A percentile compares a stretch with the other conserved stretches of the same genome.
Conservation (phyloP, 2,113 vertebrate genomes). For the Heterotis niloticus region DNA sequence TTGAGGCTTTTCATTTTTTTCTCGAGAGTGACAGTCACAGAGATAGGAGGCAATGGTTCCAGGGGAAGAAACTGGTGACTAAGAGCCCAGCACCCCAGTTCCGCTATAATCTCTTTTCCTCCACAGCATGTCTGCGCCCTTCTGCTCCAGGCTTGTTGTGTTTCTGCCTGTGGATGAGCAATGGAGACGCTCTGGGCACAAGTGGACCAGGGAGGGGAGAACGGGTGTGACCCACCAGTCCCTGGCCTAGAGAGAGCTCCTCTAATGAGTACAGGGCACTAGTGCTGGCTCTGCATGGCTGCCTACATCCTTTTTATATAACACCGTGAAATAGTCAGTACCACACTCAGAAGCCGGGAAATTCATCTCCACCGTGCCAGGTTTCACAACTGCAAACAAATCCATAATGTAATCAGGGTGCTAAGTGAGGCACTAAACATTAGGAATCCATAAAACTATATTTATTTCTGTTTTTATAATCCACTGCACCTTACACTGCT, state of each 20-base stretch:
- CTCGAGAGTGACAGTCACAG: neutral
- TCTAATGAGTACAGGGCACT: too few relatives aligned
- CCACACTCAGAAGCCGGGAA: neutral
- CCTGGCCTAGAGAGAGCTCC: too few relatives aligned
- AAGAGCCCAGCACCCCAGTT: neutral
- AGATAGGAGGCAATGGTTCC: neutral
- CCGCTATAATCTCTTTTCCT: neutral
- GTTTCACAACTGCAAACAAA: slow-evolving; percentile 3
- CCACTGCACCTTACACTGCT: neutral
- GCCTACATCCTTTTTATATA: too few relatives aligned
- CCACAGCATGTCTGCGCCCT: neutral
- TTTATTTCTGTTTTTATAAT: neutral
- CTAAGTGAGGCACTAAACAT: neutral
- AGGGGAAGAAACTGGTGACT: too few relatives aligned
- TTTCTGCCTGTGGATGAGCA: too few relatives aligned
- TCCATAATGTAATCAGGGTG: slow-evolving; percentile 1
- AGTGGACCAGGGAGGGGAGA: too few relatives aligned
- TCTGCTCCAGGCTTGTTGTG: too few relatives aligned
- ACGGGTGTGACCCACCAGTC: too few relatives aligned
- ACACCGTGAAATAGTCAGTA: neutral
- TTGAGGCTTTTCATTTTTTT: neutral
- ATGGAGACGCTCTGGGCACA: too few relatives aligned
- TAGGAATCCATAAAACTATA: neutral
- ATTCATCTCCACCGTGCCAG: neutral
- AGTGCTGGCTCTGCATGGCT: too few relatives aligned